phyloP scores from a whole-genome alignment of 2,113 vertebrate species.

The Typhlomys cinereus region DNA sequence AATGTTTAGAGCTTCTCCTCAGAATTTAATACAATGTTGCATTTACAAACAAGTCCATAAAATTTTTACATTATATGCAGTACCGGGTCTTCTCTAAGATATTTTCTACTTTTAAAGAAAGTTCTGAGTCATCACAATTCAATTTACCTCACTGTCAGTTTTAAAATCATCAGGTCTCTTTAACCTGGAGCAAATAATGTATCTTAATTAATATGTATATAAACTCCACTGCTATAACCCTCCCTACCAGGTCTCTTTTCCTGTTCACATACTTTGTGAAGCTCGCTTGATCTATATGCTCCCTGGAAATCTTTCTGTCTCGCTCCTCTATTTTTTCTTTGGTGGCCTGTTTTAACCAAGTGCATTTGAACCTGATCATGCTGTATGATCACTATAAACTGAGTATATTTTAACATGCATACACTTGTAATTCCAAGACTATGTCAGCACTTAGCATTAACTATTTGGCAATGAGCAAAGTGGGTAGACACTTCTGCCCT shows the following conservation, averaged over 20 bases:
- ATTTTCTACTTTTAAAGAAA: background rate
- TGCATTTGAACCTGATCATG: background rate
- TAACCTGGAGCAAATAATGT: background rate
- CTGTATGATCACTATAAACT: background rate
- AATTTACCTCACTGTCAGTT: background rate
- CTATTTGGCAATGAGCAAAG: background rate
- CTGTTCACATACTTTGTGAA: background rate
- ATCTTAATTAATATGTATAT: background rate
- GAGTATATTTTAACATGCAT: background rate
- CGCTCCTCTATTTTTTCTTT: background rate
- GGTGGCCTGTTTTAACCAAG: background rate
- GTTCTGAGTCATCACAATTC: background rate
- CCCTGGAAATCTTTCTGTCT: background rate
- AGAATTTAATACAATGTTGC: conserved; percentile 10
- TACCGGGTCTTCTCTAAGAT: background rate
- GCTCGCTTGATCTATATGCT: background rate
- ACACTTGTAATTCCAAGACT: conserved; percentile 17
- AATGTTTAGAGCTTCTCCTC: background rate
- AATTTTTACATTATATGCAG: background rate
- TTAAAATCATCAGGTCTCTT: background rate
- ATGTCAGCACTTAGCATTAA: background rate
- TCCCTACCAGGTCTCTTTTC: background rate
- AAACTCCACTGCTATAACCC: background rate
- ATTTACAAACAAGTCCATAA: conserved; percentile 6
- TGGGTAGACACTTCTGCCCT: background rate